phyloP scores from a whole-genome alignment of 1,140 invertebrate species.

The Triops cancriformis region DNA sequence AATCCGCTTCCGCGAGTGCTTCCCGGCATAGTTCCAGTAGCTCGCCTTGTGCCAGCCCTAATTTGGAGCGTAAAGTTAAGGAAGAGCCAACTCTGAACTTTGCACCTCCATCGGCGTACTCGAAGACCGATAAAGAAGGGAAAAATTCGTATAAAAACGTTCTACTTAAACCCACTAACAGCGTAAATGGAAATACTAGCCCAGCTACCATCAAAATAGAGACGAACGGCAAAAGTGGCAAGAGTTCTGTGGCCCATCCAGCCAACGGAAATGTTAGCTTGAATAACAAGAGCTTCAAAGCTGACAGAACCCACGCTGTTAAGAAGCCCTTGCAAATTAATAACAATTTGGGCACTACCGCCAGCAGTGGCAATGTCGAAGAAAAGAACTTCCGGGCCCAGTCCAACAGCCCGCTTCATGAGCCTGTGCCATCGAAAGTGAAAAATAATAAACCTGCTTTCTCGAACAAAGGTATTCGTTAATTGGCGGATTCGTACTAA shows the following conservation, averaged over 20 bases:
- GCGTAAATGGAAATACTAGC: background rate
- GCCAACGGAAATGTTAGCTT: slow-evolving; percentile 30
- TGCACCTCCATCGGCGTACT: slow-evolving; percentile 8
- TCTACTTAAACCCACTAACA: background rate
- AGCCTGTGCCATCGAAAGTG: background rate
- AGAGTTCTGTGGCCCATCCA: background rate
- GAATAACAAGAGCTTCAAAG: slow-evolving; percentile 32
- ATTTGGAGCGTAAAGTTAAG: background rate
- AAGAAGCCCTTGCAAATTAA: slow-evolving; percentile 40
- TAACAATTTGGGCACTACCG: slow-evolving; percentile 40
- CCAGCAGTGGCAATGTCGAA: background rate
- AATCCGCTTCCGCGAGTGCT: background rate
- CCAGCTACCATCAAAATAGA: background rate
- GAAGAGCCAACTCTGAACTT: background rate
- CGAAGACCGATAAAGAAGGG: slow-evolving; percentile 1
- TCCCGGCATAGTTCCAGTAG: background rate
- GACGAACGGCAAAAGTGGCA: slow-evolving; percentile 19
- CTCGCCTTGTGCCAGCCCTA: background rate
- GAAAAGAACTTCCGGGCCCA: slow-evolving; percentile 22
- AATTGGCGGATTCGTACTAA: slow-evolving; percentile 15
- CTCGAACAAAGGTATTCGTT: slow-evolving; percentile 13
- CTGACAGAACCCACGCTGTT: slow-evolving; percentile 7
- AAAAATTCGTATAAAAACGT: background rate
- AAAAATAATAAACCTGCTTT: background rate
- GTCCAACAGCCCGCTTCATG: background rate